phyloP scores from a whole-genome alignment of 2,113 vertebrate genomes.

The Ammodramus savannarum region DNA sequence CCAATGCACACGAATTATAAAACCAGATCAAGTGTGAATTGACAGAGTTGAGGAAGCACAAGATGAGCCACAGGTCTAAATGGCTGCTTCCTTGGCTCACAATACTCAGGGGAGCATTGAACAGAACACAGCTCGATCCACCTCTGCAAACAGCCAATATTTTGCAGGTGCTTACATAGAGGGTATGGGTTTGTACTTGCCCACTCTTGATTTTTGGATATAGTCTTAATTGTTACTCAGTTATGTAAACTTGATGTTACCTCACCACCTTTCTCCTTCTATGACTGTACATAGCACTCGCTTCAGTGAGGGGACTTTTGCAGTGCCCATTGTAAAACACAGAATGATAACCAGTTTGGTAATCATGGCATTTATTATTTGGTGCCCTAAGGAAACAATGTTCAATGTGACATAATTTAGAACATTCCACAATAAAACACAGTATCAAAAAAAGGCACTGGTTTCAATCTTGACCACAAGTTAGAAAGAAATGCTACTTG shows the following conservation, averaged over 20 bases:
- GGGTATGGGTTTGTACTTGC: not conserved
- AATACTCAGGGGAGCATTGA: not conserved
- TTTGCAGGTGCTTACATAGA: not conserved
- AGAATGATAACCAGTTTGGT: not conserved
- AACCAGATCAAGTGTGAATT: fast-evolving
- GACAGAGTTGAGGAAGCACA: not conserved
- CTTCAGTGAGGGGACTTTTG: not conserved
- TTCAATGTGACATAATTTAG: not conserved
- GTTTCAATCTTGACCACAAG: not conserved
- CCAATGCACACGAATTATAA: not conserved
- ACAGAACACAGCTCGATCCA: fast-evolving
- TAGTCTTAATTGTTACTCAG: not conserved
- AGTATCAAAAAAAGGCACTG: not conserved
- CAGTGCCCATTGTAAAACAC: not conserved
- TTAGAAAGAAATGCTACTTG: not conserved
- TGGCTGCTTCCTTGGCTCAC: not conserved
- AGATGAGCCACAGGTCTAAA: not conserved
- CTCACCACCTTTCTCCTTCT: not conserved
- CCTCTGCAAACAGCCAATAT: not conserved
- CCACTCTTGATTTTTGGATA: not conserved
- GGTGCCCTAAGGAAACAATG: not conserved
- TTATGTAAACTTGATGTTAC: not conserved
- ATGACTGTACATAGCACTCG: not conserved
- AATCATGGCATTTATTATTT: not conserved
- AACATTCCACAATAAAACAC: not conserved